Evolutionary conservation across 1,140 invertebrate genomes (phyloP).

Genomic region (Sycobia sp.): DNA sequence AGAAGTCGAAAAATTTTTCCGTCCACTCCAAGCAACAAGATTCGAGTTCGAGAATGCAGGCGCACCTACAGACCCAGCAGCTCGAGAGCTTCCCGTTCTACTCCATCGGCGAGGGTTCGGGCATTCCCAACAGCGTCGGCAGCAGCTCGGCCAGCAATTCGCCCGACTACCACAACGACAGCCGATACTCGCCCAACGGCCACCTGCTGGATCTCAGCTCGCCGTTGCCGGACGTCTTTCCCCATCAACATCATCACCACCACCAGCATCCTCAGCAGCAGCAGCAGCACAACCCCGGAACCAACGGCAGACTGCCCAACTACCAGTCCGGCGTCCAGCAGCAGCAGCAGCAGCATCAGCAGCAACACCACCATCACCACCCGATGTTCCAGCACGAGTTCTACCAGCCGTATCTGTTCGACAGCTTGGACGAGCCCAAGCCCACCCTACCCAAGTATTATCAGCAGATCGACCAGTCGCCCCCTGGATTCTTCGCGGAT

Average conservation of each 20-base stretch:
- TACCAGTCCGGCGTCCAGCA: slow-evolving; percentile 35
- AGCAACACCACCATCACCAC: slow-evolving; percentile 30
- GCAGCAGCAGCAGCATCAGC: too few species aligned
- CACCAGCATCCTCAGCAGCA: too few species aligned
- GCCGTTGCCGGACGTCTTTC: slow-evolving; percentile 32
- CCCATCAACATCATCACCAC: too few species aligned
- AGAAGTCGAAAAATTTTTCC: too few species aligned
- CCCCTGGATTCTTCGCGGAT: too few species aligned
- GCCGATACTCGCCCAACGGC: slow-evolving; percentile 39
- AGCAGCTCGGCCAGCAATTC: slow-evolving; percentile 53
- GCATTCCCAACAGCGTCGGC: slow-evolving; percentile 46
- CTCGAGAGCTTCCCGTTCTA: slow-evolving; percentile 8
- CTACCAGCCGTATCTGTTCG: slow-evolving; percentile 36
- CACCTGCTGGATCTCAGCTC: slow-evolving; percentile 52
- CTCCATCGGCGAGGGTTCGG: slow-evolving; percentile 28
- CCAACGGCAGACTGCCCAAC: slow-evolving; percentile 25
- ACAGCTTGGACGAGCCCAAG: slow-evolving; percentile 31
- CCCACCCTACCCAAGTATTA: slow-evolving; percentile 4
- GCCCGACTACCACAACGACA: slow-evolving; percentile 43
- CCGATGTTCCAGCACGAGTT: slow-evolving; percentile 25
- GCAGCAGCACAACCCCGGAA: too few species aligned
- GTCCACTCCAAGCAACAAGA: too few species aligned
- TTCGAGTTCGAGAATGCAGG: too few species aligned
- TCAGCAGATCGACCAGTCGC: background rate
- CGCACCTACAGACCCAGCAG: too few species aligned